Base-by-base conservation (phyloP, 2,113 vertebrate species). In the Thymallus thymallus region DNA sequence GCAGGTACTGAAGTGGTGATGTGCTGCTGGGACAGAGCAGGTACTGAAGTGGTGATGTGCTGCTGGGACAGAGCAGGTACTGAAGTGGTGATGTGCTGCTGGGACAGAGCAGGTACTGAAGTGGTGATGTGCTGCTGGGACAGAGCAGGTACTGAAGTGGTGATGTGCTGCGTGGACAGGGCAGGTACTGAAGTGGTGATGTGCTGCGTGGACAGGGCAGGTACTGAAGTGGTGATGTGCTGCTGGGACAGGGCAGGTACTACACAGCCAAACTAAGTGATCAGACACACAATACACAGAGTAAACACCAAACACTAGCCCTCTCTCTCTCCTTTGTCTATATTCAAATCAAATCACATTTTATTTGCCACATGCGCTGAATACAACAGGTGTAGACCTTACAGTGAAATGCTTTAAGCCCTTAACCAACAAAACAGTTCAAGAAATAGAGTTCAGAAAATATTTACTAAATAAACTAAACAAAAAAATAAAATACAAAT, bases 21-120 rank as follows among this genome's bases (percentile, higher is more conserved):
- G 77, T 83, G 84, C 72, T 85, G 85, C 89, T 90, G 89, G 9
- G 10, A 10, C 35, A 41, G n/a, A n/a, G n/a, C n/a, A n/a, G n/a
- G n/a, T n/a, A n/a, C n/a, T 87, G 79, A 84, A 87, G 85, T 83
- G 84, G 84, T 76, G 87, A 85, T 87, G 77, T 83, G 84, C 72
- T 85, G 85, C 89, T 90, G 89, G 9, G 10, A 10, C 35, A 41
- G n/a, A n/a, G n/a, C n/a, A n/a, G n/a, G n/a, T n/a, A n/a, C n/a
- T 87, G 79, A 84, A 87, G 85, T 83, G 84, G 84, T 76, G 87
- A 85, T 87, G 77, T 83, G 84, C 72, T 85, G 85, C 89, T 90
- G 89, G 9, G 10, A 10, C 35, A 41, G n/a, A n/a, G n/a, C n/a
- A n/a, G n/a, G n/a, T n/a, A n/a, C n/a, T 87, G 79, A 84, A 87